Base-by-base conservation (phyloP, 1,140 invertebrate species). In the Drosophila rufa region DNA sequence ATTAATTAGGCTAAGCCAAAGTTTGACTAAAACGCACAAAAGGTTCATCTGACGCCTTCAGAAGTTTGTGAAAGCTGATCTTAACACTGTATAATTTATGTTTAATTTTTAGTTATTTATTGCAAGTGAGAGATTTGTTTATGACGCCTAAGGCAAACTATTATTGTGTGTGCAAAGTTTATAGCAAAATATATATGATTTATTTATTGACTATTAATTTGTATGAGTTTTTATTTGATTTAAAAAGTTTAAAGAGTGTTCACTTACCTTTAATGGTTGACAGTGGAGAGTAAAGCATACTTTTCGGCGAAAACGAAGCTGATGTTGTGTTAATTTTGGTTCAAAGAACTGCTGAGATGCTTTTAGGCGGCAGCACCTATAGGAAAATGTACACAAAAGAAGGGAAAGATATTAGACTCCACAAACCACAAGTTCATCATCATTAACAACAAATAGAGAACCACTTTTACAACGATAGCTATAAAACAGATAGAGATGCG, bases 111-210 rank as follows among this genome's bases (percentile, higher is more conserved):
- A 89, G 67, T 89, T 89, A 86, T 74, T 89, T 87, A 89, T 80
- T 87, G 51, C 46, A 62, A 89, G 64, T 55, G 17, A 73, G 48
- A 68, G 25, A 74, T 83, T 75, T 80, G 60, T 80, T 82, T 61
- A 15, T 9, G 3, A 73, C n/a, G 68, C 55, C 70, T 33, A 74
- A 73, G 70, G 70, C 70, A 38, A n/a, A 40, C 38, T 55, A 40
- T 22, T 51, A 73, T 61, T 55, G 69, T 82, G 74, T 87, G 76
- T 79, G 80, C 75, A 77, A 85, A 50, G 48, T 56, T 75, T 73
- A 27, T 84, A 89, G 83, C 66, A 25, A 89, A 90, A 87, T 87
- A 89, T 87, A 87, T 66, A 79, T 84, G 62, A 89, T 59, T 79
- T 89, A 90, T 89, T 89, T 90, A 89, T 89, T 90, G 79, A 85